These are phyloP conservation scores for Synergus gifuensis DNA, from an alignment of 2,888 invertebrate genomes.

Conservation along the genomic window DNA sequence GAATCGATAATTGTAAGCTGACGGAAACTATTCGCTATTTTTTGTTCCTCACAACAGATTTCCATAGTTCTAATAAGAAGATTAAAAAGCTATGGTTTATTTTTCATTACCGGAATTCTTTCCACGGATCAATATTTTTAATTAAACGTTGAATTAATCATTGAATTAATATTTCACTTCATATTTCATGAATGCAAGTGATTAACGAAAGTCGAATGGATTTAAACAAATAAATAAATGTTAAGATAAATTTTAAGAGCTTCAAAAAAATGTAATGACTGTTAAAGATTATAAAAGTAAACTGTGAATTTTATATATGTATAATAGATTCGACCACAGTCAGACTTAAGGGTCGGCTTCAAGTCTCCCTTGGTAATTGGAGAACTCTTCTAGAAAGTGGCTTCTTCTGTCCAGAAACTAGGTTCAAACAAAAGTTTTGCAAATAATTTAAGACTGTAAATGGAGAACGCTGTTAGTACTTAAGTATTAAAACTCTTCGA, in stretches of 20 bases:
- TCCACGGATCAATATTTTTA: too few relatives aligned
- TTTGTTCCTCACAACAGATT: background rate
- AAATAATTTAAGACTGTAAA: slow-evolving; percentile 35
- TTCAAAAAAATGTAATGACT: background rate
- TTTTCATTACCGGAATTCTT: background rate
- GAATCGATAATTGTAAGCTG: slow-evolving; percentile 31
- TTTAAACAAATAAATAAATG: too few relatives aligned
- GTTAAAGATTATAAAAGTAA: background rate
- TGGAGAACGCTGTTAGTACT: slow-evolving; percentile 26
- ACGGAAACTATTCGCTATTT: background rate
- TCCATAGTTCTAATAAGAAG: background rate
- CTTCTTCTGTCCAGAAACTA: slow-evolving; percentile 48
- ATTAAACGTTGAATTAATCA: too few relatives aligned
- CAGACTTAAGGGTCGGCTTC: slow-evolving; percentile 4
- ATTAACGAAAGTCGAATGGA: too few relatives aligned
- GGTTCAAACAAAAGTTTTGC: slow-evolving; percentile 41
- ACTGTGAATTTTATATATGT: background rate
- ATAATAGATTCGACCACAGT: slow-evolving; percentile 40
- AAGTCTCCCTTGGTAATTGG: slow-evolving; percentile 54
- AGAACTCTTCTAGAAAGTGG: slow-evolving; percentile 56
- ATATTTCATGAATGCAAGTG: too few relatives aligned
- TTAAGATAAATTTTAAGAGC: background rate
- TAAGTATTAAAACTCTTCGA: slow-evolving; percentile 42
- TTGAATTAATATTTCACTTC: too few relatives aligned
- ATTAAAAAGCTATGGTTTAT: background rate